These are phyloP conservation scores for Takifugu bimaculatus DNA, from an alignment of 2,113 vertebrate genomes.

Conservation along the genomic window DNA sequence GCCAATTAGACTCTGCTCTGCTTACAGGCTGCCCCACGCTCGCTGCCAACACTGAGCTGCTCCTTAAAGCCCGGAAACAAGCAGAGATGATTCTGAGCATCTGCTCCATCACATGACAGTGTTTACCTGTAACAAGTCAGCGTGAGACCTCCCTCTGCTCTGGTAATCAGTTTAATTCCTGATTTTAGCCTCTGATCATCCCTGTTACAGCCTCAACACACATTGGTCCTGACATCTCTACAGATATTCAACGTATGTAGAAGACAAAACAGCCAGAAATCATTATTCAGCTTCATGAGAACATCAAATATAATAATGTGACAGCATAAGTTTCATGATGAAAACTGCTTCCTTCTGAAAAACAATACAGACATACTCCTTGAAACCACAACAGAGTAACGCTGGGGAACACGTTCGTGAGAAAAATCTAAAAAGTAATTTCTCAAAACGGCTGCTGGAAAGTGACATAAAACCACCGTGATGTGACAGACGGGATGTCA, in stretches of 20 bases:
- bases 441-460: slow-evolving; percentile 10
- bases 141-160: not conserved
- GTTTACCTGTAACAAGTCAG: not conserved
- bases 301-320: no score
- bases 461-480: not conserved
- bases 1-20: slow-evolving; percentile 61
- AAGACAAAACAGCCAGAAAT: no score
- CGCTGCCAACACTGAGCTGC: slow-evolving; percentile 30
- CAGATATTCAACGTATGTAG: no score
- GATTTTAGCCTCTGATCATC: no score
- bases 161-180: not conserved
- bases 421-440: not conserved
- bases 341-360: no score
- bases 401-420: no score
- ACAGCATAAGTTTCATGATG: no score
- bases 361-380: no score
- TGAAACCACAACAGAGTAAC: no score
- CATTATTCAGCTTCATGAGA: no score
- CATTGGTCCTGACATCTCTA: no score
- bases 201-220: no score
- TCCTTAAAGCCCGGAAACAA: slow-evolving; percentile 13
- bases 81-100: slow-evolving; percentile 10
- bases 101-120: not conserved
- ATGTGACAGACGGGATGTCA: slow-evolving; percentile 23
- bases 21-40: slow-evolving; percentile 27